Evolutionary conservation across 2,888 invertebrate species (phyloP).

Genomic region (Micoletzkya japonica): DNA sequence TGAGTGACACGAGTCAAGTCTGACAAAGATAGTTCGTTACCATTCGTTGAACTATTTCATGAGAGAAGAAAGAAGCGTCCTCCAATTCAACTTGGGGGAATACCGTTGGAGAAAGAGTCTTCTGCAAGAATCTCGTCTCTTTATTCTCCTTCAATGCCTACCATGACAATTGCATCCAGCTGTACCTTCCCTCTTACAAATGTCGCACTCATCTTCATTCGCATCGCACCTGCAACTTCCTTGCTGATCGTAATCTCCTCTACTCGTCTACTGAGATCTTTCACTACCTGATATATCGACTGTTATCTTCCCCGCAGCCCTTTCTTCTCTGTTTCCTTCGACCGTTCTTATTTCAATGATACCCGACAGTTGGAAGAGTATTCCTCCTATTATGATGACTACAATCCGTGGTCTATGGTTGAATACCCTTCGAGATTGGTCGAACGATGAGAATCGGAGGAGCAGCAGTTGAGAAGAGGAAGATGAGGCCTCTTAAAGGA

Average conservation of each 20-base stretch:
- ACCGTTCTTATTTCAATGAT: slow-evolving; percentile 38
- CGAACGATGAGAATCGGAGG: slow-evolving; percentile 44
- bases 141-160: neutral
- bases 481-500: slow-evolving; percentile 39
- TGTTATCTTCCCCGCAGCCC: slow-evolving; percentile 7
- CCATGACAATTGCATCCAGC: slow-evolving; percentile 42
- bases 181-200: slow-evolving; percentile 56
- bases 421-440: slow-evolving; percentile 37
- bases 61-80: slow-evolving; percentile 56
- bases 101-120: slow-evolving; percentile 53
- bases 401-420: neutral
- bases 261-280: neutral
- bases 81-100: slow-evolving; percentile 60
- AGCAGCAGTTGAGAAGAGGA: slow-evolving; percentile 43
- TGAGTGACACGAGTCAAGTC: neutral
- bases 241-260: neutral
- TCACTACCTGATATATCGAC: slow-evolving; percentile 17
- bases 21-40: slow-evolving; percentile 1
- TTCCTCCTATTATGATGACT: slow-evolving; percentile 42
- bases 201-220: slow-evolving; percentile 54
- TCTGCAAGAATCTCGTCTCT: slow-evolving; percentile 34
- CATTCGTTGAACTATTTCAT: slow-evolving; percentile 58
- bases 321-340: slow-evolving; percentile 24
- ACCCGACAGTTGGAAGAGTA: slow-evolving; percentile 51
- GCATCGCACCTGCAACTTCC: slow-evolving; percentile 43